Conservation (phyloP, 1,140 invertebrate genomes). For the Procambarus virginalis region DNA sequence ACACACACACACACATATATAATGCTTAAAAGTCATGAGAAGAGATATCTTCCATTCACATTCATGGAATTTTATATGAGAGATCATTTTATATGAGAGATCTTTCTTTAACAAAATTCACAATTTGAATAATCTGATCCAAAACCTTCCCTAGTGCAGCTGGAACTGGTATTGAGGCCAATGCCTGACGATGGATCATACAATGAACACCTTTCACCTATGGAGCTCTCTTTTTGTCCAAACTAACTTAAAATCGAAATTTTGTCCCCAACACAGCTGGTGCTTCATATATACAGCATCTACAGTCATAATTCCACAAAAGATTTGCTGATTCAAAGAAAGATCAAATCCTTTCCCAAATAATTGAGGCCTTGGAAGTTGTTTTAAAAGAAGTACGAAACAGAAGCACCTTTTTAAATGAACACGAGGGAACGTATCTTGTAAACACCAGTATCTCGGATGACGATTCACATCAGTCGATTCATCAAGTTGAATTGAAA, state of each 20-base stretch:
- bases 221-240: slow-evolving; percentile 14
- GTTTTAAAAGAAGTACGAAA: neutral
- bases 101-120: neutral
- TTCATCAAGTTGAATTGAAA: slow-evolving; percentile 71
- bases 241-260: slow-evolving; percentile 9
- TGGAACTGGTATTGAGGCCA: slow-evolving; percentile 8
- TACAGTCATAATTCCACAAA: slow-evolving; percentile 9
- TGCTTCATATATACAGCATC: slow-evolving; percentile 6
- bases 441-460: slow-evolving; percentile 29
- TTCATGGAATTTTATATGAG: too few species aligned
- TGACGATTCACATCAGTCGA: slow-evolving; percentile 71
- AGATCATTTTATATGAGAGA: neutral
- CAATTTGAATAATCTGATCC: neutral
- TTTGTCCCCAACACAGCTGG: neutral
- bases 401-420: slow-evolving; percentile 18
- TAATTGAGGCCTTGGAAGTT: slow-evolving; percentile 9
- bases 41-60: neutral
- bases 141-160: slow-evolving; percentile 1
- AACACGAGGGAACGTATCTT: slow-evolving; percentile 9
- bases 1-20: neutral
- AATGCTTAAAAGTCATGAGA: slow-evolving; percentile 5
- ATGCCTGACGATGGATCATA: slow-evolving; percentile 11
- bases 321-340: slow-evolving; percentile 14
- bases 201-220: slow-evolving; percentile 15
- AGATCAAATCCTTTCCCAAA: slow-evolving; percentile 13